Conservation (phyloP, 1,140 invertebrate genomes). For the Zophobas morio region DNA sequence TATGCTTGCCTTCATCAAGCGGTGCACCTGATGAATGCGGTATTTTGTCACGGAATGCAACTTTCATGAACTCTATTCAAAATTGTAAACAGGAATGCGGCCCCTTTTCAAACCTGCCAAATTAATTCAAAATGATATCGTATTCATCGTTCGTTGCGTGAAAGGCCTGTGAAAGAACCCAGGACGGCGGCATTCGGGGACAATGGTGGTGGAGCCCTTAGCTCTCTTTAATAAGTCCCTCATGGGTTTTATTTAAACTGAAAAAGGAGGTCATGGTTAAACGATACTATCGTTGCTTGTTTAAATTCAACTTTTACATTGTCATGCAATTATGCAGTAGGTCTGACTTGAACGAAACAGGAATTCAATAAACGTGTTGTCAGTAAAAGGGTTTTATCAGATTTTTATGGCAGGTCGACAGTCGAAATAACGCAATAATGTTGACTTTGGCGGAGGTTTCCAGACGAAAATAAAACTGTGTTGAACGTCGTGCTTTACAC, state of each 20-base stretch:
- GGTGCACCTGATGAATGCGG: conserved; percentile 17
- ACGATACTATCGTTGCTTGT: neutral
- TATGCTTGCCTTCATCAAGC: neutral
- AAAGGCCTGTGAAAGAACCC: conserved; percentile 3
- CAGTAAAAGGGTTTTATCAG: neutral
- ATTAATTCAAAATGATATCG: conserved; percentile 47
- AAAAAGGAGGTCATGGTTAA: neutral
- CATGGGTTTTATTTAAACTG: conserved; percentile 5
- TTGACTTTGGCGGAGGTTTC: neutral
- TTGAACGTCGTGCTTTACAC: neutral
- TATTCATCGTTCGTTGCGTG: conserved; percentile 11
- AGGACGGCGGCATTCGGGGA: neutral
- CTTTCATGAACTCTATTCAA: conserved; percentile 46
- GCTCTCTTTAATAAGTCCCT: conserved; percentile 18
- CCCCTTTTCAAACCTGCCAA: conserved; percentile 33
- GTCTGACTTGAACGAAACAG: neutral
- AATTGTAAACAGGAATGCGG: conserved; percentile 44
- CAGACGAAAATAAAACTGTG: neutral
- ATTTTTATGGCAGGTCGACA: neutral
- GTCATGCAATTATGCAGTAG: conserved; percentile 1
- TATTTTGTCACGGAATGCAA: conserved; percentile 48
- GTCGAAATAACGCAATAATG: neutral
- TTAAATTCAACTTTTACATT: conserved; percentile 21
- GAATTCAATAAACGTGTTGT: conserved; percentile 7
- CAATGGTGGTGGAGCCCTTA: conserved; percentile 6